Evolutionary conservation across 2,888 invertebrate genomes (phyloP).

Genomic region (Melieria picta): DNA sequence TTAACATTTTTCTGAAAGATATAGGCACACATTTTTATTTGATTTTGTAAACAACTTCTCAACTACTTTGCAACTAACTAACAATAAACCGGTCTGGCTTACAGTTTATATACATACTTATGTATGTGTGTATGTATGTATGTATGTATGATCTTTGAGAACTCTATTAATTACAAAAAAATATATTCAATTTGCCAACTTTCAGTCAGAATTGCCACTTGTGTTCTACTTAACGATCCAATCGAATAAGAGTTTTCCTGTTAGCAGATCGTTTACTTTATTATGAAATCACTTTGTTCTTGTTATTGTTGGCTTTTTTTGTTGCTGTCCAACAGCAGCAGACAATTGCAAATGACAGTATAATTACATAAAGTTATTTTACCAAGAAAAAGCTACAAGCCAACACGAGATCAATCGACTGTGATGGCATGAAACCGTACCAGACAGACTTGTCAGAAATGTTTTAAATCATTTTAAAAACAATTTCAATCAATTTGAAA

Average conservation of each 20-base stretch:
- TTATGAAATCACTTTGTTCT: constrained; percentile 3
- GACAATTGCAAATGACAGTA: constrained; percentile 36
- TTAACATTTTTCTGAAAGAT: too few relatives aligned
- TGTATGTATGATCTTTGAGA: not conserved
- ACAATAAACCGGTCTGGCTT: not conserved
- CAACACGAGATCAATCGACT: too few relatives aligned
- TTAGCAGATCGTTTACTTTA: not conserved
- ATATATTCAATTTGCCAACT: not conserved
- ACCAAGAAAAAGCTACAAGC: not conserved
- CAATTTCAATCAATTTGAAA: too few relatives aligned
- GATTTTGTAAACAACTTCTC: too few relatives aligned
- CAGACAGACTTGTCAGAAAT: too few relatives aligned
- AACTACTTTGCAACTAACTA: too few relatives aligned
- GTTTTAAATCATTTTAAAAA: too few relatives aligned
- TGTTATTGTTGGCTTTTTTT: not conserved
- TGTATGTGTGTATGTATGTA: not conserved
- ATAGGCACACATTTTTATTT: too few relatives aligned
- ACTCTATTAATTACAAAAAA: not conserved
- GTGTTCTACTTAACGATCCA: not conserved
- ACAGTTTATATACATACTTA: not conserved
- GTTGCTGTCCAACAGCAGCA: not conserved
- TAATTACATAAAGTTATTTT: constrained; percentile 33
- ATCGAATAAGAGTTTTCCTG: not conserved
- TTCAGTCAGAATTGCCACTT: not conserved
- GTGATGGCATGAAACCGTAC: too few relatives aligned